Base-by-base conservation (phyloP, 1,140 invertebrate species). In the Helicoverpa armigera region DNA sequence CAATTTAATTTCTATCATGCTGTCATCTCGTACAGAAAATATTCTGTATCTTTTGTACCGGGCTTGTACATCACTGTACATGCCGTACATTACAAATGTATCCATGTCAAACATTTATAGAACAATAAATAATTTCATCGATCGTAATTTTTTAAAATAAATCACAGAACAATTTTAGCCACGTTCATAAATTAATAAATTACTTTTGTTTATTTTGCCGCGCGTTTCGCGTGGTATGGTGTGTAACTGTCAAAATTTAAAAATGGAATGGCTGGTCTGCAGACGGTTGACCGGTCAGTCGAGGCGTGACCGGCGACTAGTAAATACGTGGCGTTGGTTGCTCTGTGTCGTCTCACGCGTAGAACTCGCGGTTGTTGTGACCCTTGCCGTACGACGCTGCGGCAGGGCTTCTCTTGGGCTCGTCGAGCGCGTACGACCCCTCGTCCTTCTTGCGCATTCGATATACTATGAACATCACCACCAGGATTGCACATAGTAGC, bases 401-500 rank as follows among this genome's bases (percentile, higher is more conserved):
- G 65, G 98, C 98, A 58, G 98, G 98, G 84, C 98, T 98, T 93
- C 98, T 96, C 95, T 99, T 99, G 16, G 98, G 98, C 95, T 99
- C 99, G 90, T 99, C 99, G 80, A 99, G 96, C 7, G 99, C 98
- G 93, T 99, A 99, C 82, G 98, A 99, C 14, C 99, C 99, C 95
- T 99, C 99, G 94, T 99, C 99, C 96, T 99, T 99, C 96, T 99
- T 99, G 93, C 99, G 97, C 98, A 99, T 99, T 91, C 99, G 97
- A 95, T 99, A 99, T 7, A 99, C 98, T 90, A 99, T 99, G 96
- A 99, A 99, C 99, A 99, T 99, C 63, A 99, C 98, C 82, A 99
- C 98, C 65, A 99, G 96, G 94, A 99, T 99, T 88, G 99, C 98
- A 95, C 98, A 99, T 23, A 99, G 96, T 53, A 99, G 95, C 58